Percentiles rank a stretch among this genome's conserved stretches.
Evolutionary conservation across 2,888 invertebrate genomes (phyloP).

Genomic region (Himalopsyche japonica): DNA sequence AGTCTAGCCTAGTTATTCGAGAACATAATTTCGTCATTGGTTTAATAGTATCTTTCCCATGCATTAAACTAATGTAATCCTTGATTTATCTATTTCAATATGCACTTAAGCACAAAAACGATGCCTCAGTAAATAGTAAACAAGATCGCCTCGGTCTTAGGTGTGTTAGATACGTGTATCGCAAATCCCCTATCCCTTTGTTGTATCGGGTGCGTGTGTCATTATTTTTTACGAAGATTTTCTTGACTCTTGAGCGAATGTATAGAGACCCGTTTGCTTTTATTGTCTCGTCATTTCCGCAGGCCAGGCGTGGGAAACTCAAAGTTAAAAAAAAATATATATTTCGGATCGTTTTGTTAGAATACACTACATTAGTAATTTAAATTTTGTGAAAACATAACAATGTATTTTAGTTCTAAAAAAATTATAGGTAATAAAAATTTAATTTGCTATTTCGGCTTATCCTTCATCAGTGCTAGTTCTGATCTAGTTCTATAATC

Average conservation of each 20-base stretch:
- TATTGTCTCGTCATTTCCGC: background rate
- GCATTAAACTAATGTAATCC: background rate
- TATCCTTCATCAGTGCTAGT: no score
- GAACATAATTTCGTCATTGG: no score
- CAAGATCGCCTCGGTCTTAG: background rate
- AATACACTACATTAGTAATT: no score
- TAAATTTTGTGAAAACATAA: no score
- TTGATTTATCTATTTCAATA: background rate
- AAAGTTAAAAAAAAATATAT: no score
- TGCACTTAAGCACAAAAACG: background rate
- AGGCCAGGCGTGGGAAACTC: background rate
- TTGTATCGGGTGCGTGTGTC: background rate
- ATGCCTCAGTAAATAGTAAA: background rate
- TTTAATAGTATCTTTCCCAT: no score
- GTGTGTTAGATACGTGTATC: background rate
- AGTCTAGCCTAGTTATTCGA: no score
- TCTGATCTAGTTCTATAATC: no score
- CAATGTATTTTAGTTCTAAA: no score
- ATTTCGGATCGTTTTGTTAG: no score
- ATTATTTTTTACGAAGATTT: background rate
- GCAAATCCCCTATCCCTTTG: background rate
- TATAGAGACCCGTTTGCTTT: background rate
- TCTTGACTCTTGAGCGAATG: background rate
- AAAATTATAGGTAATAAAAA: no score
- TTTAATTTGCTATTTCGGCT: no score